Evolutionary conservation across 2,888 invertebrate species (phyloP).

Genomic region (Labia minor): DNA sequence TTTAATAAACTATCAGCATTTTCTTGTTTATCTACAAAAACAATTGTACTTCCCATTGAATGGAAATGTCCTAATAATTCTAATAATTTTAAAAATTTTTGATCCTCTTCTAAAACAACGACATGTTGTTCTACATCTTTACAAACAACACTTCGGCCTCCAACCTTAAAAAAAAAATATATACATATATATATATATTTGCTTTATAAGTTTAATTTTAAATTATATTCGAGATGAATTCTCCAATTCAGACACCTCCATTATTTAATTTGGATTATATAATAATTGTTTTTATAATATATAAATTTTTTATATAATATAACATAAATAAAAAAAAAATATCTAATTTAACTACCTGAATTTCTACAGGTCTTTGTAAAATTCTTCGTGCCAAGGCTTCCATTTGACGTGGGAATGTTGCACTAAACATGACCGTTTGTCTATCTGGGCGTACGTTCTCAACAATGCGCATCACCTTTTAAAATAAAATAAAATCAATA

Average conservation of each 20-base stretch:
- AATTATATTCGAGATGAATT: too few relatives aligned
- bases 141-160: conserved; percentile 92
- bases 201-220: too few relatives aligned
- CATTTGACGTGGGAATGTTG: conserved; percentile 98
- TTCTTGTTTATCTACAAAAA: conserved; percentile 98
- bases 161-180: conserved; percentile 48
- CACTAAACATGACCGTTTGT: conserved; percentile 98
- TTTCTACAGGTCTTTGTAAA: conserved; percentile 88
- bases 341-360: too few relatives aligned
- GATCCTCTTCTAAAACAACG: conserved; percentile 86
- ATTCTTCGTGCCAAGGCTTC: conserved; percentile 92
- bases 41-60: conserved; percentile 83
- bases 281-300: too few relatives aligned
- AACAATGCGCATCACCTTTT: conserved; percentile 88
- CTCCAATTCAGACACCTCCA: too few relatives aligned
- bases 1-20: conserved; percentile 87
- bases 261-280: too few relatives aligned
- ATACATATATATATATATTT: background rate
- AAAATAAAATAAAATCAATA: conserved; percentile 21
- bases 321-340: too few relatives aligned
- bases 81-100: conserved; percentile 92
- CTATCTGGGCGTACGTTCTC: conserved; percentile 94
- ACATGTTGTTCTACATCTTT: conserved; percentile 96
- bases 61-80: conserved; percentile 94
- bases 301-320: too few relatives aligned